Conservation (phyloP, 1,140 invertebrate genomes). For the Scaptomyza pallida region DNA sequence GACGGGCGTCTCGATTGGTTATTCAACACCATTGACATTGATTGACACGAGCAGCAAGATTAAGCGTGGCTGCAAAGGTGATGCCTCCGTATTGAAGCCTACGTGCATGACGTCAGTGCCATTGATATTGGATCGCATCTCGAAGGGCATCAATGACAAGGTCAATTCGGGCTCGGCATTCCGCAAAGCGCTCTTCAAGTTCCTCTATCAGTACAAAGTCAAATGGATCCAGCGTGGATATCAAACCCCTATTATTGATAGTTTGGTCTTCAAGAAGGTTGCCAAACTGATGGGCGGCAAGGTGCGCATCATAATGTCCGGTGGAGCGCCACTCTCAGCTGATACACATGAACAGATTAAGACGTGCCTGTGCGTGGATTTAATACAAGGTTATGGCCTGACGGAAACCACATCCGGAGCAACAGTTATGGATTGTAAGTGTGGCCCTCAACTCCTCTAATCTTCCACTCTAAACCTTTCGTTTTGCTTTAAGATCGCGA, state of each 20-base stretch:
- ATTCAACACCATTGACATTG: slow-evolving; percentile 97
- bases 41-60: slow-evolving; percentile 98
- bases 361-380: slow-evolving; percentile 94
- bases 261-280: slow-evolving; percentile 91
- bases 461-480: neutral
- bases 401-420: slow-evolving; percentile 98
- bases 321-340: slow-evolving; percentile 97
- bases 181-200: slow-evolving; percentile 93
- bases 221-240: slow-evolving; percentile 93
- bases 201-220: slow-evolving; percentile 95
- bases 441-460: no score
- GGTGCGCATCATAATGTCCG: slow-evolving; percentile 93
- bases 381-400: slow-evolving; percentile 98
- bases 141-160: slow-evolving; percentile 97
- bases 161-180: slow-evolving; percentile 91
- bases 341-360: slow-evolving; percentile 98
- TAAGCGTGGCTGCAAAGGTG: slow-evolving; percentile 95
- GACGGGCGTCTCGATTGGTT: slow-evolving; percentile 97
- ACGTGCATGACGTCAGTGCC: slow-evolving; percentile 98
- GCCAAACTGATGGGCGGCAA: slow-evolving; percentile 93
- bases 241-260: slow-evolving; percentile 92
- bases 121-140: slow-evolving; percentile 96
- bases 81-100: slow-evolving; percentile 94
- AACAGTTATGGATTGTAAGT: slow-evolving; percentile 93
- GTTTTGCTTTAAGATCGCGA: slow-evolving; percentile 58